A percentile compares a stretch with the other conserved stretches of the same genome.
Evolutionary conservation across 1,140 invertebrate genomes (phyloP).

Genomic region (Drosophila subpulchrella): DNA sequence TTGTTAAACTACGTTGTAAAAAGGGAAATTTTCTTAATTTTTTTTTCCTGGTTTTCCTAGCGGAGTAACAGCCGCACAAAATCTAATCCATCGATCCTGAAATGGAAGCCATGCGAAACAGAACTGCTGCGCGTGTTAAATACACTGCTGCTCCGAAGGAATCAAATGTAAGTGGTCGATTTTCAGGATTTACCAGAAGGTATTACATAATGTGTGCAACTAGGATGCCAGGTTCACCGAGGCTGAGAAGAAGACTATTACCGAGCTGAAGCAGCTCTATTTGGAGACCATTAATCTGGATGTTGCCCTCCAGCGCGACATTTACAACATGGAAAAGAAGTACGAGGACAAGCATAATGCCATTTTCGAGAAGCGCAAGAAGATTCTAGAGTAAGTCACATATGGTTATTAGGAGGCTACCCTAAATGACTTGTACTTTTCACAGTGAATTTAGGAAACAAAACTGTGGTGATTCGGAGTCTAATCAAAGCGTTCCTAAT

Average conservation of each 20-base stretch:
- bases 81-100: background rate
- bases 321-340: slow-evolving; percentile 93
- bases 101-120: slow-evolving; percentile 5
- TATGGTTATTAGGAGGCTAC: too few relatives aligned
- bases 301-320: slow-evolving; percentile 94
- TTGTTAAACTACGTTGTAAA: background rate
- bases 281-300: slow-evolving; percentile 92
- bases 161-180: slow-evolving; percentile 23
- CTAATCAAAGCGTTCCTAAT: slow-evolving; percentile 89
- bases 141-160: background rate
- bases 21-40: background rate
- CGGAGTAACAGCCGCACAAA: too few relatives aligned
- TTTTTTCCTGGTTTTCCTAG: background rate
- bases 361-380: slow-evolving; percentile 76
- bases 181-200: too few relatives aligned
- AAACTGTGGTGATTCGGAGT: slow-evolving; percentile 54
- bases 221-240: slow-evolving; percentile 82
- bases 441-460: slow-evolving; percentile 61
- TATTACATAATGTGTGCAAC: background rate
- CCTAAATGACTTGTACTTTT: background rate
- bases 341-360: slow-evolving; percentile 87
- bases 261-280: slow-evolving; percentile 95
- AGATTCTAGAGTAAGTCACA: slow-evolving; percentile 68
- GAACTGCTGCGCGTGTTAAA: background rate
- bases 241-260: slow-evolving; percentile 91